Base-by-base conservation (phyloP, 2,888 invertebrate genomes). In the Cistogaster globosa region DNA sequence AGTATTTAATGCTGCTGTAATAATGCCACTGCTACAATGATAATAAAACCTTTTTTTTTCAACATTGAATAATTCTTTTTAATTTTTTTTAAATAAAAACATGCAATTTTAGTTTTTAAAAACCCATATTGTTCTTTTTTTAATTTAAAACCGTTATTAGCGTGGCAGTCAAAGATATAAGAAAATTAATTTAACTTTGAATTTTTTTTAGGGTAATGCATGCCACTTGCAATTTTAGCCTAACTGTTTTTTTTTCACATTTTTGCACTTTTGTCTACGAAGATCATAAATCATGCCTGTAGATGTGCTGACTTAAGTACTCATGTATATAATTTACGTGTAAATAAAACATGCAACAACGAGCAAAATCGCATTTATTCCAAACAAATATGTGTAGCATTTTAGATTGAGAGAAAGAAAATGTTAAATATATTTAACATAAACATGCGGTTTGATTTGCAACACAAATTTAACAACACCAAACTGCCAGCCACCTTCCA, bases 221-320 rank as follows among this genome's bases (percentile, higher is more conserved):
- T 68, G 67, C 45, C n/a, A 60, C 79, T 75, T 75, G 75, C 72
- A 42, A 69, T 26, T 51, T 26, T 3, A 42, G 18, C 42, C 65
- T 58, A 58, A 74, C 9, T 53, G 36, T 48, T 55, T 79, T 79
- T 65, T 55, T 76, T 80, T 60, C 26, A 76, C n/a, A 60, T 68
- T 72, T 67, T 32, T 32, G 26, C 14, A 48, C 58, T 75, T 65
- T 63, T 65, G 58, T 60, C 38, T 67, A 38, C 26, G 67, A n/a
- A 45, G 45, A 69, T 78, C 62, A 63, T 81, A 82, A 78, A 82
- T 78, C 78, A 78, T 75, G 74, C 63, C 65, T 78, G 45, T 60
- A 85, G 55, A 78, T 78, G 78, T 85, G 78, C 71, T 65, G 75
- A n/a, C n/a, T 77, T 85, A 78, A 82, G 84, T 74, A 65, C 74